Evolutionary conservation across 2,888 invertebrate species (phyloP), one percentile per base, ranked within the genome.

Genomic region (Diloba caeruleocephala): DNA sequence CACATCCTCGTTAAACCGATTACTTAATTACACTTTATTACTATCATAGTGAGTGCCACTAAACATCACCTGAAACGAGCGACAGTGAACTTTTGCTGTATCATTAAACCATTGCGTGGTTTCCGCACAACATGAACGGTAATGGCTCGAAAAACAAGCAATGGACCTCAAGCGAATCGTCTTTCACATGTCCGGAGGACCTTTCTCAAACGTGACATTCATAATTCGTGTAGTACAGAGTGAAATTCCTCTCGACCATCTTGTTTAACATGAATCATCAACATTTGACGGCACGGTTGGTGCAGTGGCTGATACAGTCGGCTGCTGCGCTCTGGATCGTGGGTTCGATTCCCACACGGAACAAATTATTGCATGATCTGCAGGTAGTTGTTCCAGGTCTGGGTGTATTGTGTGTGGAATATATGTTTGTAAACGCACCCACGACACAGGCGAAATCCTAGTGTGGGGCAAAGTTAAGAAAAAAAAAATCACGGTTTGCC

Each of bases 21-120:
- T 50, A 55, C 46, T 66, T 67, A 55, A 64, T 64, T 32, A 52
- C 42, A 28, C 37, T 51, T 62, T 42, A 65, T 46, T 51, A 46
- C 26, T 34, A 46, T 51, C 17, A 51, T 31, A 65, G 48, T 15
- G 37, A 61, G 36, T 19, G 10, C 31, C 39, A 33, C 17, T 28
- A 29, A 32, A 29, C 15, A 21, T 19, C 28, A 64, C 44, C 39
- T 50, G 23, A 15, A 9, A 3, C 21, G n/a, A 25, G 6, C 21
- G 15, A 33, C 1, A 17, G 5, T 9, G 3, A 31, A 26, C 29
- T 29, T 14, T 34, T 9, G 26, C 32, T 29, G 2, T 6, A 33
- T 5, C 0, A 13, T 5, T 0, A 0, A 39, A 41, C 34, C 43
- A 56, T 52, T 51, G 45, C 50, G 1, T 12, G 6, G 1, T 62